phyloP scores from a whole-genome alignment of 2,888 invertebrate genomes.

The Synanthedon formicaeformis region DNA sequence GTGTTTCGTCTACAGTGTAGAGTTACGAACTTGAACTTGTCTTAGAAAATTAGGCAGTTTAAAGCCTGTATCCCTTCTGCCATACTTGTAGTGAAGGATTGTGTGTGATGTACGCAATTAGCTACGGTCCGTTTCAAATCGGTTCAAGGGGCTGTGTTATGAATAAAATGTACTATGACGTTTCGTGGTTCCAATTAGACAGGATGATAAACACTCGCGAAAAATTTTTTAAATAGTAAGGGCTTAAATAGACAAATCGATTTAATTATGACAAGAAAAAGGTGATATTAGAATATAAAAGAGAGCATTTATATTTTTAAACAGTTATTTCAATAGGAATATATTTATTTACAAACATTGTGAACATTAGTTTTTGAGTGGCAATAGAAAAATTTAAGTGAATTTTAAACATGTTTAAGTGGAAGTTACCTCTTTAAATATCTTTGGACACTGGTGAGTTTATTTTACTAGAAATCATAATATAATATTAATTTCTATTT shows the following conservation, averaged over 20 bases:
- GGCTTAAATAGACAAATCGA: slow-evolving; percentile 24
- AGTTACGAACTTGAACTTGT: slow-evolving; percentile 56
- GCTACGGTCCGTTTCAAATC: slow-evolving; percentile 50
- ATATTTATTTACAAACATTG: background rate
- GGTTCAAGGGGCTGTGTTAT: slow-evolving; percentile 49
- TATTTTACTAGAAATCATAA: slow-evolving; percentile 2
- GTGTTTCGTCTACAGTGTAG: slow-evolving; percentile 19
- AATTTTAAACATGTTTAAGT: background rate
- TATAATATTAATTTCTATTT: no score
- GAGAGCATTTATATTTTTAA: slow-evolving; percentile 1
- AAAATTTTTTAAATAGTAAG: slow-evolving; percentile 33
- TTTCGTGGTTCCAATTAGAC: slow-evolving; percentile 39
- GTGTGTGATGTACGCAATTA: slow-evolving; percentile 61
- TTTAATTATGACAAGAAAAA: slow-evolving; percentile 41
- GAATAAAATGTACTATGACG: slow-evolving; percentile 47
- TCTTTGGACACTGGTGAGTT: slow-evolving; percentile 19
- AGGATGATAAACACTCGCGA: slow-evolving; percentile 27
- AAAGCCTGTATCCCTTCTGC: slow-evolving; percentile 51
- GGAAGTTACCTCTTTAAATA: slow-evolving; percentile 11
- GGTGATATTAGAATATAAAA: slow-evolving; percentile 34
- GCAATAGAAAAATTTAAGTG: background rate
- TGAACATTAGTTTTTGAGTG: background rate
- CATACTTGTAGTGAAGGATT: slow-evolving; percentile 31
- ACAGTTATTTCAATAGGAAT: slow-evolving; percentile 6
- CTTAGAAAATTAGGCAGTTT: slow-evolving; percentile 23